Evolutionary conservation across 2,797 vertebrate genomes (phyloP).

Genomic region (Poecilia velifera): DNA sequence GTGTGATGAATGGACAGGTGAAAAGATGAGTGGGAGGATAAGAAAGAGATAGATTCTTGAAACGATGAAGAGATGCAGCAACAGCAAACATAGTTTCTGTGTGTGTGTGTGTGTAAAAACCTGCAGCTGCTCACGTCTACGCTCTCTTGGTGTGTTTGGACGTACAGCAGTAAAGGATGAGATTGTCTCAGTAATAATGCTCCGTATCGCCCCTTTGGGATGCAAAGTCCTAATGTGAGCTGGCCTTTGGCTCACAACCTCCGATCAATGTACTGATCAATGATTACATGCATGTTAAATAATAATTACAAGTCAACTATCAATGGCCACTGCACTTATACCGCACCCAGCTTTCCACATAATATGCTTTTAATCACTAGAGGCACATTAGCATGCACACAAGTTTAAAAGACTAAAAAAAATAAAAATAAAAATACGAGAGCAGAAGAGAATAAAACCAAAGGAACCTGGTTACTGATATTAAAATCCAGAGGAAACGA

Average conservation of each 20-base stretch:
- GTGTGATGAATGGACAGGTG: constrained; percentile 72
- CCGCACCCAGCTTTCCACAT: constrained; percentile 33
- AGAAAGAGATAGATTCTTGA: constrained; percentile 48
- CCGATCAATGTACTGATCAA: constrained; percentile 79
- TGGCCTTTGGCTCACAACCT: constrained; percentile 79
- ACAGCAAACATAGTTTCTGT: constrained; percentile 35
- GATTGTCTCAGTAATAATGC: constrained; percentile 73
- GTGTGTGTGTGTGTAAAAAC: constrained; percentile 14
- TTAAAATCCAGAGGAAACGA: constrained; percentile 12
- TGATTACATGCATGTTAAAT: constrained; percentile 84
- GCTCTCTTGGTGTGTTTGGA: constrained; percentile 63
- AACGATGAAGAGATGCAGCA: constrained; percentile 67
- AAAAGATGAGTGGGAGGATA: constrained; percentile 65
- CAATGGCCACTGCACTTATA: constrained; percentile 61
- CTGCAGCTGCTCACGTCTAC: constrained; percentile 38
- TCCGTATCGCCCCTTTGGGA: constrained; percentile 73
- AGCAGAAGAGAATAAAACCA: background rate
- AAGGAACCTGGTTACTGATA: background rate
- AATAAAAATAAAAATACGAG: too few species aligned
- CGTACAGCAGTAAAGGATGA: constrained; percentile 56
- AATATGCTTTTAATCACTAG: background rate
- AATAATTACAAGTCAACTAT: constrained; percentile 84
- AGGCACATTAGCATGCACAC: background rate
- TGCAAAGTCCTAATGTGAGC: constrained; percentile 75
- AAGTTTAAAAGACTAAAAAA: background rate